These are phyloP conservation scores for Dryobates pubescens DNA, from an alignment of 2,797 vertebrate genomes.

Conservation along the genomic window DNA sequence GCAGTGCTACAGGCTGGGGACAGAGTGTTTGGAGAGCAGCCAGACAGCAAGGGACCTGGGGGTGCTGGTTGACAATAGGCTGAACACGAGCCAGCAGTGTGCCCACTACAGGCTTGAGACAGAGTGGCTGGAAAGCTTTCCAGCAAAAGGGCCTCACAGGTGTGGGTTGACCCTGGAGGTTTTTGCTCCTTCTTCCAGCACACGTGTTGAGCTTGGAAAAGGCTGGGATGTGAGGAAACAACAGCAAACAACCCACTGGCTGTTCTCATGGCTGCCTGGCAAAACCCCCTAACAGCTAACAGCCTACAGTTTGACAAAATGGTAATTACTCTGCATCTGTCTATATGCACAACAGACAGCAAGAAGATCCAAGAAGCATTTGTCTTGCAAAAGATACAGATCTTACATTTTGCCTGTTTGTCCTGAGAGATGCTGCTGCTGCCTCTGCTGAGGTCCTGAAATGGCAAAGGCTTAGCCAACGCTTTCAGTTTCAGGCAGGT, in stretches of 20 bases:
- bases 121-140: too few relatives aligned
- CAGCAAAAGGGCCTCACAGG: too few relatives aligned
- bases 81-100: too few relatives aligned
- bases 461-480: neutral
- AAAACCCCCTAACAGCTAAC: neutral
- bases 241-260: neutral
- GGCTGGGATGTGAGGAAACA: neutral
- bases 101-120: too few relatives aligned
- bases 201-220: neutral
- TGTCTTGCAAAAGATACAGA: neutral
- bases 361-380: neutral
- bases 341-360: neutral
- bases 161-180: too few relatives aligned
- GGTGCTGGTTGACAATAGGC: too few relatives aligned
- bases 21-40: too few relatives aligned
- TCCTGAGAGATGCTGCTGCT: neutral
- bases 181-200: neutral
- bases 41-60: too few relatives aligned
- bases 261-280: neutral
- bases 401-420: neutral
- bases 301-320: neutral
- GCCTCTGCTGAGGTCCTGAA: neutral
- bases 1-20: too few relatives aligned
- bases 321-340: neutral
- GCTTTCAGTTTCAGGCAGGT: neutral